These are phyloP conservation scores for Isotomurus palustris DNA, from an alignment of 2,888 invertebrate species.

Conservation along the genomic window DNA sequence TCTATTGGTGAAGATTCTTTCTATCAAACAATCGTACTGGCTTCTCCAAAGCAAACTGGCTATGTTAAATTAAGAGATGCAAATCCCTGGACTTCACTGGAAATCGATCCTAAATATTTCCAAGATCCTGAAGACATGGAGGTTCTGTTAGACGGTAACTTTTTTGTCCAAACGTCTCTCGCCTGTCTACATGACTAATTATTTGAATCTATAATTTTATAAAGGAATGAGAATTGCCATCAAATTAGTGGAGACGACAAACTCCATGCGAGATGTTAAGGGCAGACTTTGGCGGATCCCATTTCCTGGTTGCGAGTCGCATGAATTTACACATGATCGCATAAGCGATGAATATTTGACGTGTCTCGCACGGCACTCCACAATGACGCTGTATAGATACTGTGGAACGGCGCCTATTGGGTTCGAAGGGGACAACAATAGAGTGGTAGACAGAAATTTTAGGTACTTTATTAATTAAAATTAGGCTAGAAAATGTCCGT, in stretches of 20 bases:
- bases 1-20: conserved; percentile 20
- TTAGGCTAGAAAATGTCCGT: background rate
- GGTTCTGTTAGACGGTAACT: conserved; percentile 22
- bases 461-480: conserved; percentile 11
- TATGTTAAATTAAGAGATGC: conserved; percentile 16
- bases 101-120: conserved; percentile 28
- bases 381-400: conserved; percentile 24
- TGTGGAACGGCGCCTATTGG: conserved; percentile 29
- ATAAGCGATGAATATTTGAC: conserved; percentile 21
- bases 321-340: too few species aligned
- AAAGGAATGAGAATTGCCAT: conserved; percentile 26
- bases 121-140: conserved; percentile 12
- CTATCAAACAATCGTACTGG: conserved; percentile 17
- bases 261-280: conserved; percentile 11
- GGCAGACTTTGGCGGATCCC: conserved; percentile 6
- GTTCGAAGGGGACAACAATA: conserved; percentile 7
- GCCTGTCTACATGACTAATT: background rate
- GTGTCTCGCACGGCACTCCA: conserved; percentile 16
- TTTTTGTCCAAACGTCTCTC: background rate
- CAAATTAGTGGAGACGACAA: conserved; percentile 20
- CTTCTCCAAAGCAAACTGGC: conserved; percentile 13
- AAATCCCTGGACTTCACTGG: conserved; percentile 17
- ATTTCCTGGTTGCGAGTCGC: conserved; percentile 21
- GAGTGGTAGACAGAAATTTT: conserved; percentile 17
- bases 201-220: background rate